Evolutionary conservation across 2,888 invertebrate species (phyloP).

Genomic region (Tachina fera): DNA sequence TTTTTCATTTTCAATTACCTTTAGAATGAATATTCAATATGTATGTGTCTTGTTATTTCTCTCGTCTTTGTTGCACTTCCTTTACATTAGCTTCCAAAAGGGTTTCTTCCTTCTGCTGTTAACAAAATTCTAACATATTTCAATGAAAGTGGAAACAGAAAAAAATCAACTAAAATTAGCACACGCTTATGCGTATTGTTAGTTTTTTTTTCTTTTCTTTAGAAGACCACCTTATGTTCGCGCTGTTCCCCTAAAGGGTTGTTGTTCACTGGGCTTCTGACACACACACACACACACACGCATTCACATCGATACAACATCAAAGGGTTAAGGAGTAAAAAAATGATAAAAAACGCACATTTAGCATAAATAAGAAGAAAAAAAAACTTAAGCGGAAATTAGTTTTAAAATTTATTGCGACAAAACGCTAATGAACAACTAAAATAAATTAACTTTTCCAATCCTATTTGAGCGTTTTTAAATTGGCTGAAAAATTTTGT

Average conservation of each 20-base stretch:
- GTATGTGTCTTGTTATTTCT: background rate
- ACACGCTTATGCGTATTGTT: constrained; percentile 53
- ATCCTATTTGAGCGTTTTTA: background rate
- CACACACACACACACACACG: background rate
- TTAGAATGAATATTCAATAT: constrained; percentile 60
- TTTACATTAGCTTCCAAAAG: constrained; percentile 58
- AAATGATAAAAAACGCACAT: constrained; percentile 27
- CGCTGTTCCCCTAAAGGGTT: constrained; percentile 60
- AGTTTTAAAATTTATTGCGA: constrained; percentile 80
- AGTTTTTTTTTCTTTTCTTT: constrained; percentile 34
- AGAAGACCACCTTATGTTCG: constrained; percentile 60
- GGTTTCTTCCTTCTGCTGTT: constrained; percentile 20
- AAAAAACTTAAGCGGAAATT: constrained; percentile 75
- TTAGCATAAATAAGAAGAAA: constrained; percentile 47
- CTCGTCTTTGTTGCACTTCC: constrained; percentile 30
- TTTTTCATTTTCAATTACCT: constrained; percentile 56
- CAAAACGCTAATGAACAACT: constrained; percentile 68
- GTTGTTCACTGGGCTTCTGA: constrained; percentile 49
- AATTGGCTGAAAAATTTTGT: constrained; percentile 9
- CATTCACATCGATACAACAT: constrained; percentile 20
- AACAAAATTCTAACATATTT: constrained; percentile 28
- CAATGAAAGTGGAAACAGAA: constrained; percentile 3
- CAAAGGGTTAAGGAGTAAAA: constrained; percentile 69
- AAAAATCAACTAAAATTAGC: constrained; percentile 63
- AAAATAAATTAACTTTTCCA: constrained; percentile 58